Conservation (phyloP, 2,113 vertebrate genomes). For the Corythaeola cristata region DNA sequence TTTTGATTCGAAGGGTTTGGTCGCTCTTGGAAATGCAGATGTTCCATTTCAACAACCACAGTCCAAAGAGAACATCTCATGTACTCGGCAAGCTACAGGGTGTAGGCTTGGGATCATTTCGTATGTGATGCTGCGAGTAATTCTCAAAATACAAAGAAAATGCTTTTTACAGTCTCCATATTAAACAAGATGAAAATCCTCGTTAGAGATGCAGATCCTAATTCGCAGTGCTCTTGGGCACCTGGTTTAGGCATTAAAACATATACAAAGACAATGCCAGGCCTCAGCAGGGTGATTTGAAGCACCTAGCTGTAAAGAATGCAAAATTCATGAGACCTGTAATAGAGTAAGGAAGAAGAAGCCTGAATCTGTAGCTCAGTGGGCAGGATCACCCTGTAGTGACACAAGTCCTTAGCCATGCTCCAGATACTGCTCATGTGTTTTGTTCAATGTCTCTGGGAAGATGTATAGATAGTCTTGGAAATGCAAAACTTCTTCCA, state of each 20-base stretch:
- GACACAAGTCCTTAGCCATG: background rate
- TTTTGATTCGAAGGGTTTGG: constrained; percentile 8
- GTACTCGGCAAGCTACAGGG: background rate
- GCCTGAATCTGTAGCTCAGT: background rate
- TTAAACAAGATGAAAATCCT: background rate
- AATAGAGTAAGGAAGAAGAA: background rate
- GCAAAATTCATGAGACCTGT: background rate
- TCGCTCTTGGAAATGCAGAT: background rate
- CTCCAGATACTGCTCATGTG: background rate
- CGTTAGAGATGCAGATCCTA: background rate
- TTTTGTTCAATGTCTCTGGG: background rate
- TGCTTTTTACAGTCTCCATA: background rate
- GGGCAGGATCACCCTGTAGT: background rate
- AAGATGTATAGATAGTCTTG: background rate
- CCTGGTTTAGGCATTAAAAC: background rate
- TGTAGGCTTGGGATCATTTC: background rate
- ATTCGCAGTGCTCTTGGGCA: background rate
- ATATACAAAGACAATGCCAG: background rate
- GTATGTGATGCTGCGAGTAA: background rate
- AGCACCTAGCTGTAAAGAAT: background rate
- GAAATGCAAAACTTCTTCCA: background rate
- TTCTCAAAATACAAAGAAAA: background rate
- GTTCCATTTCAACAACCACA: constrained; percentile 4
- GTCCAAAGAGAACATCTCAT: background rate
- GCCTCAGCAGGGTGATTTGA: background rate